A percentile compares a stretch with the other conserved stretches of the same genome.
These are phyloP conservation scores for Capreolus pygargus DNA, from an alignment of 2,113 vertebrate species.

Conservation along the genomic window DNA sequence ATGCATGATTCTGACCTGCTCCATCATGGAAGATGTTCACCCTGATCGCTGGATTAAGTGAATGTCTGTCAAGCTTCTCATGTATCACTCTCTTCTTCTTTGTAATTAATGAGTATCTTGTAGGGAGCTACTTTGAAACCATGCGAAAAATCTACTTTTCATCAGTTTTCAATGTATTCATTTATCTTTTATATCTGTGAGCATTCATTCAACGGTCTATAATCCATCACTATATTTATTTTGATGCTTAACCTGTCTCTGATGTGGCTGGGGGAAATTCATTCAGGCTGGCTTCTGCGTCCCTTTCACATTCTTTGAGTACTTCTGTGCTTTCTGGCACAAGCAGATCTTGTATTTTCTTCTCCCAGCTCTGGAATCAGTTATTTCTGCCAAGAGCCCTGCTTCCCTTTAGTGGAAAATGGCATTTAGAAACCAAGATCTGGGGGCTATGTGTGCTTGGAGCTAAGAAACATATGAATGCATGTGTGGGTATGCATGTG, in stretches of 20 bases:
- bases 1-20: neutral
- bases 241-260: neutral
- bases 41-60: neutral
- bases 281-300: neutral
- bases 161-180: neutral
- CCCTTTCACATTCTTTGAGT: neutral
- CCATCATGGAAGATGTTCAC: neutral
- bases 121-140: neutral
- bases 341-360: neutral
- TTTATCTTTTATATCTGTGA: neutral
- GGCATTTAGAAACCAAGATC: neutral
- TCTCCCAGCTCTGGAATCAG: neutral
- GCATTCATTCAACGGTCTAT: neutral
- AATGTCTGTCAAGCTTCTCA: neutral
- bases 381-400: neutral
- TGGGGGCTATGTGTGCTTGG: neutral
- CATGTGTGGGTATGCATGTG: no score
- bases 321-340: neutral
- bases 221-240: neutral
- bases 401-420: neutral
- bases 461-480: neutral
- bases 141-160: neutral
- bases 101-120: constrained; percentile 5
- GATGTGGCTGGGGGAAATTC: neutral
- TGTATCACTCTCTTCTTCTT: neutral